Conservation (phyloP, 2,113 vertebrate genomes). For the Trematomus loennbergii region DNA sequence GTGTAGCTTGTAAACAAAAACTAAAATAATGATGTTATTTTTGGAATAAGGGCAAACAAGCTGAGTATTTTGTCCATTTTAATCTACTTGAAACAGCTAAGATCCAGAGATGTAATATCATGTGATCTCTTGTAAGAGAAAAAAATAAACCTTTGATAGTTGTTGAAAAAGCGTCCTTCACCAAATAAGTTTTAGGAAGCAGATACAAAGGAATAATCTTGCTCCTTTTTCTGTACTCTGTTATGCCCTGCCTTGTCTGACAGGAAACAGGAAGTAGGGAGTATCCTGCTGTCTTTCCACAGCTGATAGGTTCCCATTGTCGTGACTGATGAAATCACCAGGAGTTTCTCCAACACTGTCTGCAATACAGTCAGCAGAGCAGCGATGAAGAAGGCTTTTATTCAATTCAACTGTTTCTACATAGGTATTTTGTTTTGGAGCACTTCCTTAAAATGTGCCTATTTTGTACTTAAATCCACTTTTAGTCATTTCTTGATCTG, state of each 20-base stretch:
- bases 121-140: neutral
- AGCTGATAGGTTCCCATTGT: conserved; percentile 61
- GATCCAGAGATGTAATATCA: neutral
- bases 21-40: too few relatives aligned
- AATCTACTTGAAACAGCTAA: too few relatives aligned
- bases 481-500: too few relatives aligned
- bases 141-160: neutral
- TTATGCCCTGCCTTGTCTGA: conserved; percentile 29
- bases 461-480: neutral
- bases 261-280: conserved; percentile 73
- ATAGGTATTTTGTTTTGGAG: neutral
- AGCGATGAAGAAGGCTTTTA: neutral
- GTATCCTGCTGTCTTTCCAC: conserved; percentile 63
- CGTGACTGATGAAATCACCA: conserved; percentile 53
- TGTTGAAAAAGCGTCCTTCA: neutral
- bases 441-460: neutral
- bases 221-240: conserved; percentile 10
- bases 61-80: too few relatives aligned
- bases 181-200: neutral
- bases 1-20: too few relatives aligned
- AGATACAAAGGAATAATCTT: neutral
- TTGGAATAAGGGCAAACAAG: too few relatives aligned
- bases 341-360: neutral
- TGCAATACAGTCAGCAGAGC: conserved; percentile 13
- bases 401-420: neutral